Percentiles rank a stretch among this genome's conserved stretches.
Evolutionary conservation across 2,888 invertebrate genomes (phyloP).

Genomic region (Polydrusus cervinus): DNA sequence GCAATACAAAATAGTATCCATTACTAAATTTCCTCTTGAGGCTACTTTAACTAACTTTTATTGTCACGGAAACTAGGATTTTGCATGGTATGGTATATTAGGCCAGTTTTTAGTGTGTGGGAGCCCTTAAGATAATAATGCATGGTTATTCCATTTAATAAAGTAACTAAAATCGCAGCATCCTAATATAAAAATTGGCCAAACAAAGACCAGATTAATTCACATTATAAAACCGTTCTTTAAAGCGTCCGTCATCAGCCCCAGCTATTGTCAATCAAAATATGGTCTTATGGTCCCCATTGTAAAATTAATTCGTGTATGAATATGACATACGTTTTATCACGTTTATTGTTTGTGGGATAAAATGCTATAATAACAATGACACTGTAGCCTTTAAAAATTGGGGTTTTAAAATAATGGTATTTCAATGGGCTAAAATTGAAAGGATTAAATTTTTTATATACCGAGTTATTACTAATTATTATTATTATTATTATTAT

Average conservation of each 20-base stretch:
- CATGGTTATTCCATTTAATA: not conserved
- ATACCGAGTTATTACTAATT: not conserved
- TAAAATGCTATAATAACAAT: slow-evolving; percentile 28
- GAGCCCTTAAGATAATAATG: too few species aligned
- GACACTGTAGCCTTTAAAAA: slow-evolving; percentile 16
- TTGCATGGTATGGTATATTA: too few species aligned
- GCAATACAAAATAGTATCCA: too few species aligned
- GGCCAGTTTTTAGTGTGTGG: too few species aligned
- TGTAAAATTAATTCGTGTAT: slow-evolving; percentile 27
- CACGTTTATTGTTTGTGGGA: slow-evolving; percentile 21
- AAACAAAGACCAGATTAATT: not conserved
- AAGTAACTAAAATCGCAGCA: not conserved
- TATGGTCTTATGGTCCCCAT: slow-evolving; percentile 19
- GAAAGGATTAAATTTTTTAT: slow-evolving; percentile 8
- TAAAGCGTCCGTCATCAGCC: not conserved
- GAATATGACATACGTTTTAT: slow-evolving; percentile 45
- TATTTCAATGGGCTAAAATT: not conserved
- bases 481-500: too few species aligned
- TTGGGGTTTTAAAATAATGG: slow-evolving; percentile 28
- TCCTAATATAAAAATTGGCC: too few species aligned
- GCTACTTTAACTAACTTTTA: too few species aligned
- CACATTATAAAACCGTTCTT: not conserved
- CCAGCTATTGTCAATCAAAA: slow-evolving; percentile 38
- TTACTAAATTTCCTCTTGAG: too few species aligned
- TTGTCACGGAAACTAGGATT: too few species aligned